These are phyloP conservation scores for Oreotragus oreotragus DNA, from an alignment of 2,113 vertebrate genomes.

Conservation along the genomic window DNA sequence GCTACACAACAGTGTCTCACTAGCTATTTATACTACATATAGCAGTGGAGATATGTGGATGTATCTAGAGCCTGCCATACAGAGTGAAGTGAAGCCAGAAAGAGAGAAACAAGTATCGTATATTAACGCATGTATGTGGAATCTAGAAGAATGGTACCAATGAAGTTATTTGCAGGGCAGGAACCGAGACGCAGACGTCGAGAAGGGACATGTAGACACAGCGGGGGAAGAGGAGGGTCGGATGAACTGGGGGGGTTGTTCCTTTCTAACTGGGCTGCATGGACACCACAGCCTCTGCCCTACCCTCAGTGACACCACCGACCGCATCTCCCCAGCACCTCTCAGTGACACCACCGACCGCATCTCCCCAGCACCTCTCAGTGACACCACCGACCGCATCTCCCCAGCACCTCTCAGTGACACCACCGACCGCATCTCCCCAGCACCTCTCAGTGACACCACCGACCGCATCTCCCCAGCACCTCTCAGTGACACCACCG, in stretches of 20 bases:
- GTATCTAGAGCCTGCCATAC: not conserved
- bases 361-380: not conserved
- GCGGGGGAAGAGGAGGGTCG: not conserved
- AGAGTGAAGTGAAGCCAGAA: not conserved
- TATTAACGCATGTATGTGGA: not conserved
- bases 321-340: not conserved
- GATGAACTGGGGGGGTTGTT: not conserved
- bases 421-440: not conserved
- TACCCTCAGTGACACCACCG: not conserved
- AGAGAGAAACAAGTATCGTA: not conserved
- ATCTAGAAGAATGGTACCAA: not conserved
- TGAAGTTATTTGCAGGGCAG: not conserved
- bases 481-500: not conserved
- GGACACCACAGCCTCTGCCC: not conserved
- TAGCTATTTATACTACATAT: not conserved
- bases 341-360: rapidly evolving
- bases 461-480: not conserved
- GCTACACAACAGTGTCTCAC: not conserved
- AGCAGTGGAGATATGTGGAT: not conserved
- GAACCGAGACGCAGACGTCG: rapidly evolving
- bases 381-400: rapidly evolving
- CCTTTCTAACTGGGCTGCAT: not conserved
- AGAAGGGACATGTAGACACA: not conserved
- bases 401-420: not conserved
- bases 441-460: not conserved